Evolutionary conservation across 2,797 vertebrate genomes (phyloP), one percentile per base, ranked within the genome.

Genomic region (Sebastolobus alascanus): DNA sequence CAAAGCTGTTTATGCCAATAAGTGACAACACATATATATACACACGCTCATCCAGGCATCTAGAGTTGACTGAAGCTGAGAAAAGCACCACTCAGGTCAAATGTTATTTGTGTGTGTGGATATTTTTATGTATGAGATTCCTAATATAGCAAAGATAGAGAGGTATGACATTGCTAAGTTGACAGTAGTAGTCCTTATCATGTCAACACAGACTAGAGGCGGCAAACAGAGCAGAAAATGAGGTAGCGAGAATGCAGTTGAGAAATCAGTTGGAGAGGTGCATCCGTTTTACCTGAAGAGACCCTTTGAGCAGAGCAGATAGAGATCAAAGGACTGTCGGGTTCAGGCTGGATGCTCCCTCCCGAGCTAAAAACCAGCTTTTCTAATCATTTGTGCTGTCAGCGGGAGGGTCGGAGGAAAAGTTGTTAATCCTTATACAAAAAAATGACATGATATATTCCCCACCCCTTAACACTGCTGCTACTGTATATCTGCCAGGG

Each of bases 211-310:
- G 83, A 84, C 90, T 83, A 54, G 71, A 79, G 73, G 75, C 64
- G 65, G 84, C 86, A 92, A 86, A 85, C 72, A 66, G 86, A 84
- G 89, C 87, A 84, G 87, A 86, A 89, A 93, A 91, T 91, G 67
- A 87, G 82, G 82, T 54, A 29, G 70, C 31, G 20, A 61, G 70
- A 79, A 86, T 55, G 70, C 79, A 87, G 85, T 85, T 22, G 76
- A 73, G 80, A 82, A 86, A 90, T 83, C 68, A 69, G 83, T 50
- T 65, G 77, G 90, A 88, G 87, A 92, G 82, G 56, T 83, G 77
- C 84, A 82, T 85, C 86, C 81, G 89, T 92, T 93, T 92, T 80
- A 92, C 83, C 82, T 87, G 81, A 89, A 87, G 89, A 89, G 91
- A 89, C 83, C 79, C 83, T 79, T 94, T 90, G 79, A 92, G 84